Percentiles rank a stretch among this genome's conserved stretches.
Conservation (phyloP, 2,113 vertebrate species). For the Nycticryphes semicollaris region DNA sequence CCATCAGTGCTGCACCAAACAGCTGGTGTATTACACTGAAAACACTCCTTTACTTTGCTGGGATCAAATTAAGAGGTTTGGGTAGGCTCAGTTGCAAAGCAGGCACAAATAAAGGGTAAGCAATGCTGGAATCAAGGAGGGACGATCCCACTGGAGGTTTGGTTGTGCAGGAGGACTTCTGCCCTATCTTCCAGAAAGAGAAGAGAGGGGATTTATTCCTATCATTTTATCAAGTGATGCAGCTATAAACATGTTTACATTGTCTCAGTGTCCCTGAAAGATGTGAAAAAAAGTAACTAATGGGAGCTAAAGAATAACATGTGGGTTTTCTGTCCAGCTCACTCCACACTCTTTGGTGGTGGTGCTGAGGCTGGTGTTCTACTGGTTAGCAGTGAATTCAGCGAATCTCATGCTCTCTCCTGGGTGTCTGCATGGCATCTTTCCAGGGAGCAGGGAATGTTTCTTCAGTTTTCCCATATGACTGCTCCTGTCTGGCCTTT, state of each 20-base stretch:
- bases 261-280: not conserved
- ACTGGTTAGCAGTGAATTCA: not conserved
- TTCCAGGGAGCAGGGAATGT: not conserved
- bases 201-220: not conserved
- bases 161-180: not conserved
- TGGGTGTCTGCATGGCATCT: not conserved
- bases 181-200: not conserved
- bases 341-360: not conserved
- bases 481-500: not conserved
- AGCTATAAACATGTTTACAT: not conserved
- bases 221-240: not conserved
- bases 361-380: not conserved
- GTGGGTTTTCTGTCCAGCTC: not conserved
- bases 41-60: not conserved
- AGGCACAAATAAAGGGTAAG: not conserved
- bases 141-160: not conserved
- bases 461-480: not conserved
- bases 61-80: not conserved
- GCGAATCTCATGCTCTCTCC: not conserved
- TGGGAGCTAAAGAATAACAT: not conserved
- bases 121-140: not conserved
- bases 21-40: not conserved
- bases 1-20: not conserved
- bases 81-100: not conserved
- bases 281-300: not conserved